Base-by-base conservation (phyloP, 2,888 invertebrate genomes). In the Hemistola chrysoprasaria region DNA sequence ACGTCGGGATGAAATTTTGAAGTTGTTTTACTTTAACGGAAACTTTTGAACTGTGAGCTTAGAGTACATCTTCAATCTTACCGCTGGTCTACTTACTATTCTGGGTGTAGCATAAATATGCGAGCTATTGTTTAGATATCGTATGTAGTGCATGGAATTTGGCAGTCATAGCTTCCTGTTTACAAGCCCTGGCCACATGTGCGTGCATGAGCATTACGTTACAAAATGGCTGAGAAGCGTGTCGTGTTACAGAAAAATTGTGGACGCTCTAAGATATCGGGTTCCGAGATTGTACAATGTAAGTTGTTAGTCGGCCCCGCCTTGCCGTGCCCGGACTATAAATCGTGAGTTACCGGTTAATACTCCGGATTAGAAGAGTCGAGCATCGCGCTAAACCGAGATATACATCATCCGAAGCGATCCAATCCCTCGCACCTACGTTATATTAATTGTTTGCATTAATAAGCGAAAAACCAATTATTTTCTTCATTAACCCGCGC, bases 321-420 rank as follows among this genome's bases (percentile, higher is more conserved):
- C 72, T 65, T 62, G 66, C 55, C 62, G 65, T 62, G 68, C 59
- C 62, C 53, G 49, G 59, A 66, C 72, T 62, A 79, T 81, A 80
- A 80, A 82, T 80, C 51, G 50, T 50, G 56, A 71, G 67, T 69
- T 72, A 65, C 69, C 65, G 65, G 70, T 68, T 77, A 77, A 80
- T 76, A 66, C 77, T 59, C 36, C 32, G 72, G 75, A 78, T 82
- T 81, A 81, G 67, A 62, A 74, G 65, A 69, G 67, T 63, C 67
- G 70, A 72, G 71, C 65, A 67, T 64, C 62, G 64, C 53, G 48
- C 65, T 71, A 67, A 76, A 70, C 70, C 59, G 53, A 64, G 67
- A 62, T 69, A 77, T 75, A 68, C 69, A 77, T 77, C 71, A 77
- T 71, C 53, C 58, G 22, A 61, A 48, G 59, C 49, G 54, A 42